phyloP scores from a whole-genome alignment of 2,888 invertebrate genomes.

The Unio pictorum region DNA sequence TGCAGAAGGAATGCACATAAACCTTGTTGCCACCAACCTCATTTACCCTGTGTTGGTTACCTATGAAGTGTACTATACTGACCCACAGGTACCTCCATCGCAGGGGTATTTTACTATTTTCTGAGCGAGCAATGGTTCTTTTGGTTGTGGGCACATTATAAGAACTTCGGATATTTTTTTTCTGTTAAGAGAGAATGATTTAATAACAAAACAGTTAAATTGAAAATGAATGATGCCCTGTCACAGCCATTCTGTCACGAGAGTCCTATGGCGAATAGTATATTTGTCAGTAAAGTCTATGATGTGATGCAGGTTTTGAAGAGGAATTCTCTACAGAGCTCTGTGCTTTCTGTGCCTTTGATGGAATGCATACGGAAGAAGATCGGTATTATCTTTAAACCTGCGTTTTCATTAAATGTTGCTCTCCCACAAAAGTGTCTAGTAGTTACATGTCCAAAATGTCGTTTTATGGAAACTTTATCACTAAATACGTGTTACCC shows the following conservation, averaged over 20 bases:
- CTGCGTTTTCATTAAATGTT: constrained; percentile 25
- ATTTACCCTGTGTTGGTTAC: constrained; percentile 15
- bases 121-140: constrained; percentile 6
- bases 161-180: no score
- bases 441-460: constrained; percentile 22
- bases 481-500: constrained; percentile 17
- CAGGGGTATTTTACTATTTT: constrained; percentile 13
- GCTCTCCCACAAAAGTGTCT: constrained; percentile 14
- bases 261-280: constrained; percentile 3
- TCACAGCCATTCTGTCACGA: constrained; percentile 7
- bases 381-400: constrained; percentile 17
- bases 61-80: constrained; percentile 29
- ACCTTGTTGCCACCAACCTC: constrained; percentile 27
- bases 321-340: constrained; percentile 9
- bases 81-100: constrained; percentile 25
- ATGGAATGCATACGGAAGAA: constrained; percentile 20
- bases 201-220: no score
- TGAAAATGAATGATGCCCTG: constrained; percentile 20
- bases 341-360: constrained; percentile 25
- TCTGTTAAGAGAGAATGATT: no score
- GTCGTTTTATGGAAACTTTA: constrained; percentile 28
- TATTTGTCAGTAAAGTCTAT: constrained; percentile 21
- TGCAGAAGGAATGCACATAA: constrained; percentile 23
- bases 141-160: constrained; percentile 13
- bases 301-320: constrained; percentile 20